These are phyloP conservation scores for Danaus chrysippus DNA, from an alignment of 2,888 invertebrate genomes.

Conservation along the genomic window DNA sequence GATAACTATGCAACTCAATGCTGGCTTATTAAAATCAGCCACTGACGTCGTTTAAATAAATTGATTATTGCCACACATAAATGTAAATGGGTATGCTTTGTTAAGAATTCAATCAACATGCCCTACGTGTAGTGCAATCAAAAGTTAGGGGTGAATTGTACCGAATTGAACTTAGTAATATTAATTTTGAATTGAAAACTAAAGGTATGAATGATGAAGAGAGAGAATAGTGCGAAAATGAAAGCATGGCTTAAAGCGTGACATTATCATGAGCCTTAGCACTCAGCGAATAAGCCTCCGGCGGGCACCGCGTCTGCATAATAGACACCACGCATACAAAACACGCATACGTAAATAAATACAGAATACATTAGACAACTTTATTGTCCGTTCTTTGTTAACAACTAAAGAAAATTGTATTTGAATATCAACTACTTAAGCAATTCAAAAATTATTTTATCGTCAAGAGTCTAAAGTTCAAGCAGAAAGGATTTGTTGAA, in stretches of 20 bases:
- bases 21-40: slow-evolving; percentile 18
- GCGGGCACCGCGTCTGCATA: slow-evolving; percentile 18
- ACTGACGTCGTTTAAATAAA: slow-evolving; percentile 14
- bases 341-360: slow-evolving; percentile 11
- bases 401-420: background rate
- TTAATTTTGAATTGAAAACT: background rate
- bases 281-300: slow-evolving; percentile 17
- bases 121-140: slow-evolving; percentile 19
- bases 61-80: slow-evolving; percentile 18
- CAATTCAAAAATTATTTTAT: background rate
- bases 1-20: slow-evolving; percentile 16
- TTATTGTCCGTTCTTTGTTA: background rate
- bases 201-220: background rate
- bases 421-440: background rate
- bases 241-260: slow-evolving; percentile 16
- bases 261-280: slow-evolving; percentile 16
- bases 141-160: slow-evolving; percentile 2
- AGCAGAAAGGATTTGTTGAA: too few species aligned
- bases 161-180: slow-evolving; percentile 3
- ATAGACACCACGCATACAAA: slow-evolving; percentile 16
- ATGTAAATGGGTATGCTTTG: slow-evolving; percentile 21
- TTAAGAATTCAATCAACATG: slow-evolving; percentile 17
- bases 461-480: too few species aligned
- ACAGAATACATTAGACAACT: background rate
- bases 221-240: slow-evolving; percentile 10